Conservation (phyloP, 2,888 invertebrate genomes). For the Danaus chrysippus region DNA sequence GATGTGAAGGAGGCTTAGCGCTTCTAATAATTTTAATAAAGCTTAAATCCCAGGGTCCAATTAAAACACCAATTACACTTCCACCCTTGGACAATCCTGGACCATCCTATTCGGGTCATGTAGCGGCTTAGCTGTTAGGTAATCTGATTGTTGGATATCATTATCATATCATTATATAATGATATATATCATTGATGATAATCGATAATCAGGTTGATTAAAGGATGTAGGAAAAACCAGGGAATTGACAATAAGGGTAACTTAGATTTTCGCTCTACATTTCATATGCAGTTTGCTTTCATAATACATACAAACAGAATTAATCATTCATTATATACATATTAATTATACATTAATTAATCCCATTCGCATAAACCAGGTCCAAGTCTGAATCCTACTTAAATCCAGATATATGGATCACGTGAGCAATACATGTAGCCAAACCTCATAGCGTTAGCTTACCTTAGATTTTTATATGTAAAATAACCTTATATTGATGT, state of each 20-base stretch:
- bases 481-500: conserved; percentile 39
- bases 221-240: conserved; percentile 42
- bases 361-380: conserved; percentile 13
- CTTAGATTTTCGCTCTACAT: conserved; percentile 20
- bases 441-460: conserved; percentile 66
- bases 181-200: conserved; percentile 14
- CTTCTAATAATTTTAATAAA: conserved; percentile 26
- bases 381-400: conserved; percentile 45
- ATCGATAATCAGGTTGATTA: conserved; percentile 18
- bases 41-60: conserved; percentile 70
- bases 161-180: background rate
- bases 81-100: conserved; percentile 71
- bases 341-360: no score
- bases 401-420: conserved; percentile 70
- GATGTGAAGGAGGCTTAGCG: conserved; percentile 17
- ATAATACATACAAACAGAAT: no score
- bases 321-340: no score
- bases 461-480: conserved; percentile 63
- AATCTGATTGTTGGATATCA: conserved; percentile 23
- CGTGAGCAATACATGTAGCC: conserved; percentile 72
- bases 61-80: conserved; percentile 68
- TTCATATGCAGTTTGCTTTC: background rate
- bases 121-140: conserved; percentile 45
- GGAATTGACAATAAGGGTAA: conserved; percentile 59
- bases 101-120: conserved; percentile 56